Base-by-base conservation (phyloP, 2,888 invertebrate genomes). In the Tiliacea aurago region DNA sequence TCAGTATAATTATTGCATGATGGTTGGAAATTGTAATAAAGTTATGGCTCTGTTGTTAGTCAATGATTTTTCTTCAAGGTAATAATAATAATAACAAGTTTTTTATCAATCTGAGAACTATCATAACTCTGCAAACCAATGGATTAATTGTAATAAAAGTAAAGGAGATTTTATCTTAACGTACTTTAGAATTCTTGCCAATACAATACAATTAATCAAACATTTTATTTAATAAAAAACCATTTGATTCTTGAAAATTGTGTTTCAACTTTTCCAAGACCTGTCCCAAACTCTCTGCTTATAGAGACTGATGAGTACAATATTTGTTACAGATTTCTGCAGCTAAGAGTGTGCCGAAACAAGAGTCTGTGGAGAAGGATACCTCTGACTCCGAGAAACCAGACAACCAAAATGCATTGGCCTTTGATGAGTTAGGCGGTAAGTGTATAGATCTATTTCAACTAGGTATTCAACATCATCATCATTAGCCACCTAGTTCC, bases 391-490 rank as follows among this genome's bases (percentile, higher is more conserved):
- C 94, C 66, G 95, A 95, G 78, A 94, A 94, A 85, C 93, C 93
- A 81, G 95, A 94, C 43, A 93, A 91, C 79, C 87, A 91, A 72
- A 90, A 91, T 70, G 88, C 91, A 58, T 92, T 92, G 66, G 94
- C 90, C 66, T 95, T 96, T 91, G 96, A 96, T 89, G 95, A 95
- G 89, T 92, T 96, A 84, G 96, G 96, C 83, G 96, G 96, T 96
- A 89, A 90, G 89, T 88, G 58, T 56, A 41, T 51, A 51, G 45
- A 58, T 68, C 66, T 64, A 56, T 61, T 61, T 33, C 3, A 59
- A 49, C 1, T 11, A 61, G 13, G 15, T 51, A 51, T 41, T 23
- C 23, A 4, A 63, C 0, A 41, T 15, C 28, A 49, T 33, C 10
- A 33, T 28, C 51, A 28, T 13, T 43, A 13, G 43, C 43, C 11